Evolutionary conservation across 2,113 vertebrate genomes (phyloP).

Genomic region (Myiozetetes cayanensis): DNA sequence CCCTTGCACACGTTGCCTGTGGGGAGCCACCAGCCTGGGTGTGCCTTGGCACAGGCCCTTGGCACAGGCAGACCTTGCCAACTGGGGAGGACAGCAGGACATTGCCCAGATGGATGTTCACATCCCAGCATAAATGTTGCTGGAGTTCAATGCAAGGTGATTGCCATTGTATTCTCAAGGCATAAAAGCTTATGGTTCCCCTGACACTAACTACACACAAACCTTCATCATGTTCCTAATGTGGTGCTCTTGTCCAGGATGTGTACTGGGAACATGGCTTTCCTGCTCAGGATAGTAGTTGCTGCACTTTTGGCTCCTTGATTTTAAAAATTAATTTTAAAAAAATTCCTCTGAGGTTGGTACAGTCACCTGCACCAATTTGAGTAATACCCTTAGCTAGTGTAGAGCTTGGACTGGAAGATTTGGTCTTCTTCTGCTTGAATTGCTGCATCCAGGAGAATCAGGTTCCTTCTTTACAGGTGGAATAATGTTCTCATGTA

Average conservation of each 20-base stretch:
- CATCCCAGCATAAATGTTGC: neutral
- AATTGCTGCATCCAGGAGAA: neutral
- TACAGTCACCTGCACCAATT: neutral
- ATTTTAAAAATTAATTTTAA: neutral
- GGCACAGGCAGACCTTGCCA: neutral
- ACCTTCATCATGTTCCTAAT: neutral
- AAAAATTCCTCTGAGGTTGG: neutral
- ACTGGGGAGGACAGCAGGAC: neutral
- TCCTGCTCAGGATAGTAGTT: neutral
- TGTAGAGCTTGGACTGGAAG: neutral
- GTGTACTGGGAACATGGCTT: neutral
- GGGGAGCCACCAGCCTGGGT: neutral
- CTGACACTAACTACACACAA: neutral
- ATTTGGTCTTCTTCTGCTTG: neutral
- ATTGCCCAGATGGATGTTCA: rapidly evolving
- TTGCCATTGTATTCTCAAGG: neutral
- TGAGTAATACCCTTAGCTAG: neutral
- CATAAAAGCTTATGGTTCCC: rapidly evolving
- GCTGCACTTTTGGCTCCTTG: neutral
- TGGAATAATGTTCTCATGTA: neutral
- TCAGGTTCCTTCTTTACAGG: neutral
- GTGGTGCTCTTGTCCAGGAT: neutral
- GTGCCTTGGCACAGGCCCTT: neutral
- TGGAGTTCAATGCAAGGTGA: neutral
- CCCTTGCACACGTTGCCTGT: rapidly evolving